Evolutionary conservation across 2,113 vertebrate species (phyloP).

Genomic region (Cavia porcellus): DNA sequence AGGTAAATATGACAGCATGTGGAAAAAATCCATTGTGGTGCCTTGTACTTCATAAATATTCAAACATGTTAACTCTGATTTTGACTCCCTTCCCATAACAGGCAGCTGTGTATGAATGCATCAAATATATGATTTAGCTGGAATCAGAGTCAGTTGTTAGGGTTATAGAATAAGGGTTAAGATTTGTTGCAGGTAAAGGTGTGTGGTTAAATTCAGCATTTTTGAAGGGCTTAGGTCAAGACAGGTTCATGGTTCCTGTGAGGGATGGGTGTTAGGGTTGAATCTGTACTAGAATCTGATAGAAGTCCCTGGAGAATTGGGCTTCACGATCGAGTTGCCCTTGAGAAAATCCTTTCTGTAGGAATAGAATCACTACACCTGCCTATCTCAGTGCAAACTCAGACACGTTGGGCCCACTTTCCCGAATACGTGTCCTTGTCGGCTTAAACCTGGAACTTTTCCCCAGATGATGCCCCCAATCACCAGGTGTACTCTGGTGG

Average conservation of each 20-base stretch:
- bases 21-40: neutral
- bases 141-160: neutral
- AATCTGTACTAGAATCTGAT: neutral
- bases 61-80: neutral
- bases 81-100: neutral
- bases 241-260: neutral
- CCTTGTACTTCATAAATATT: neutral
- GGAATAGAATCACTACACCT: neutral
- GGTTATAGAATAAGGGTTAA: neutral
- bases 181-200: neutral
- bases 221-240: conserved; percentile 8
- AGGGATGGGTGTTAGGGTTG: neutral
- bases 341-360: neutral
- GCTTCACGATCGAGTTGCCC: neutral
- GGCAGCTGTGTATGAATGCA: neutral
- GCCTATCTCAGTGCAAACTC: neutral
- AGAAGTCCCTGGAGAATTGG: neutral
- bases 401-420: neutral
- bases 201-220: neutral
- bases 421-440: neutral
- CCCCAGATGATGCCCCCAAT: neutral
- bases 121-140: neutral
- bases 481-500: neutral
- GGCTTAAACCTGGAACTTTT: neutral
- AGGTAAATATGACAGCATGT: neutral